A percentile compares a stretch with the other conserved stretches of the same genome.
Evolutionary conservation across 2,888 invertebrate species (phyloP).

Genomic region (Camptogramma bilineatum): DNA sequence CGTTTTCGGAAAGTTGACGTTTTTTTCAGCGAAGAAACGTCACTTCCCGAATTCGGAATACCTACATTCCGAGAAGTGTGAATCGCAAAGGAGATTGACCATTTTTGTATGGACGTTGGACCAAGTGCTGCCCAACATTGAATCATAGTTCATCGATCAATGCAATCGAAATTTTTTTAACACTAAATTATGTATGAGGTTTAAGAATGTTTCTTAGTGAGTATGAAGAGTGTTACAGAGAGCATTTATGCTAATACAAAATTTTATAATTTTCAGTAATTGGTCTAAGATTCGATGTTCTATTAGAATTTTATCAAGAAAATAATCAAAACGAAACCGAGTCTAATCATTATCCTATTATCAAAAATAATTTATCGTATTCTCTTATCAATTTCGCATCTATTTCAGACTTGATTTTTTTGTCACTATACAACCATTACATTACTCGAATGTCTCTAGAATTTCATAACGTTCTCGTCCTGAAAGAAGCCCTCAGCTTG

Average conservation of each 20-base stretch:
- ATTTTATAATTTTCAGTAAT: not conserved
- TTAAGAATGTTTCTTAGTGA: too few relatives aligned
- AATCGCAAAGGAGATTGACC: too few relatives aligned
- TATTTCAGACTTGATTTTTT: slow-evolving; percentile 18
- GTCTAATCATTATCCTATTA: too few relatives aligned
- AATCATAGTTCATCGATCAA: too few relatives aligned
- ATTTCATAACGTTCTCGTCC: slow-evolving; percentile 80
- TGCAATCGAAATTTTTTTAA: too few relatives aligned
- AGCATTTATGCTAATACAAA: slow-evolving; percentile 3
- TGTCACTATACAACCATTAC: slow-evolving; percentile 11
- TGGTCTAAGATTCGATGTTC: slow-evolving; percentile 32
- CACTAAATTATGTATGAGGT: too few relatives aligned
- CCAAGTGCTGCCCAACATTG: too few relatives aligned
- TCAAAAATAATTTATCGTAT: not conserved
- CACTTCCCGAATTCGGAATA: too few relatives aligned
- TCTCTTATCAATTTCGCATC: slow-evolving; percentile 5
- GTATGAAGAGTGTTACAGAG: not conserved
- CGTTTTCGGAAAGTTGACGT: too few relatives aligned
- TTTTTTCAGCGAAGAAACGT: too few relatives aligned
- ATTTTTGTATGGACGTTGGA: too few relatives aligned
- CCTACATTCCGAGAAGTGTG: too few relatives aligned
- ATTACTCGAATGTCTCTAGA: slow-evolving; percentile 48
- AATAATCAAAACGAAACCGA: not conserved
- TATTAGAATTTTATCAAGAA: not conserved
- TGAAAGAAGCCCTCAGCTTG: slow-evolving; percentile 72